Conservation (phyloP, 2,113 vertebrate genomes). For the Scatophagus argus region DNA sequence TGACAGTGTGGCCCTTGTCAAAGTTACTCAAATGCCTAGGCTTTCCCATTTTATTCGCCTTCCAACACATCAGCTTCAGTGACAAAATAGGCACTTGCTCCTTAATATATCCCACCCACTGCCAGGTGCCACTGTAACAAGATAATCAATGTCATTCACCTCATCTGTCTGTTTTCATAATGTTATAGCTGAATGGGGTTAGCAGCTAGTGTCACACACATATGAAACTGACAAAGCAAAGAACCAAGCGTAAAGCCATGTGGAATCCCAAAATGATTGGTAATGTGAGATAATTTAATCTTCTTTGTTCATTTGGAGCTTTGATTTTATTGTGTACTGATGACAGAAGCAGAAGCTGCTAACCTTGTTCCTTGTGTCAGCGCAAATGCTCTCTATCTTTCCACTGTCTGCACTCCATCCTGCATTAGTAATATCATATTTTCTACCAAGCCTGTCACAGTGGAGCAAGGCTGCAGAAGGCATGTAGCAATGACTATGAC, state of each 20-base stretch:
- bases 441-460: neutral
- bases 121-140: too few species aligned
- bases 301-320: neutral
- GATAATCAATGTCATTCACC: too few species aligned
- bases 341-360: neutral
- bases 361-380: neutral
- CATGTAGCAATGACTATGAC: neutral
- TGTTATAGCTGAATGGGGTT: too few species aligned
- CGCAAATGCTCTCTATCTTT: neutral
- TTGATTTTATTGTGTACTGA: neutral
- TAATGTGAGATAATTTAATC: neutral
- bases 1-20: too few species aligned
- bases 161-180: too few species aligned
- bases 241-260: neutral
- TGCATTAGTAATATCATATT: neutral
- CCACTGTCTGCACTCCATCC: neutral
- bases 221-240: neutral
- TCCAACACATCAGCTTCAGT: too few species aligned
- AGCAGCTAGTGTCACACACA: neutral
- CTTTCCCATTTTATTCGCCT: too few species aligned
- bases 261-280: neutral
- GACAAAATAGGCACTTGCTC: too few species aligned
- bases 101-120: too few species aligned
- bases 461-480: slow-evolving; percentile 7
- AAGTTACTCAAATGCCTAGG: too few species aligned